Conservation (phyloP, 2,797 vertebrate genomes). For the Danio choprae region DNA sequence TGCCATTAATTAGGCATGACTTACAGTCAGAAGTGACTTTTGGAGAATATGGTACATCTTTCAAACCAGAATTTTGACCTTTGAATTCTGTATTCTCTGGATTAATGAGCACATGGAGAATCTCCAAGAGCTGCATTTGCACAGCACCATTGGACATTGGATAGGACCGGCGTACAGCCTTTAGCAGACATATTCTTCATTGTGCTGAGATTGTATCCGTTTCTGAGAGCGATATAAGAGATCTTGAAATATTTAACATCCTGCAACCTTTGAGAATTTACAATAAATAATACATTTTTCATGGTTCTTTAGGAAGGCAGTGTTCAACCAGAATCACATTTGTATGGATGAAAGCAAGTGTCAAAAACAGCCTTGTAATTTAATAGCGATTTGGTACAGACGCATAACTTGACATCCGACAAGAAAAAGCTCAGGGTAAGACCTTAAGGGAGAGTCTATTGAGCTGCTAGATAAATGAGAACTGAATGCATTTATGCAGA, state of each 20-base stretch:
- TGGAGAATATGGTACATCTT: neutral
- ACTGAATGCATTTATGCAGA: conserved; percentile 58
- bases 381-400: conserved; percentile 58
- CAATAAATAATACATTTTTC: conserved; percentile 54
- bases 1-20: no score
- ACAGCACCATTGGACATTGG: neutral
- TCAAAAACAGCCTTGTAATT: conserved; percentile 59
- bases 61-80: neutral
- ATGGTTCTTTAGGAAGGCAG: conserved; percentile 45
- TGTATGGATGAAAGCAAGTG: conserved; percentile 53
- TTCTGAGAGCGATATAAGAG: conserved; percentile 7
- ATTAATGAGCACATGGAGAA: neutral
- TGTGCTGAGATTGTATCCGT: neutral
- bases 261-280: conserved; percentile 51
- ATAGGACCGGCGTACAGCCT: neutral
- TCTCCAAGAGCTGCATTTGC: neutral
- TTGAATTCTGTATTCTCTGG: conserved; percentile 13
- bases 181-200: conserved; percentile 10
- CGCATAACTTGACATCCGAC: conserved; percentile 54
- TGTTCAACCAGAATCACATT: conserved; percentile 47
- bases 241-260: conserved; percentile 60
- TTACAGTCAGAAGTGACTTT: no score
- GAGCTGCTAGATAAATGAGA: conserved; percentile 58
- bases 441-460: conserved; percentile 43
- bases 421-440: conserved; percentile 49